Evolutionary conservation across 2,113 vertebrate species (phyloP).

Genomic region (Hypanus sabinus): DNA sequence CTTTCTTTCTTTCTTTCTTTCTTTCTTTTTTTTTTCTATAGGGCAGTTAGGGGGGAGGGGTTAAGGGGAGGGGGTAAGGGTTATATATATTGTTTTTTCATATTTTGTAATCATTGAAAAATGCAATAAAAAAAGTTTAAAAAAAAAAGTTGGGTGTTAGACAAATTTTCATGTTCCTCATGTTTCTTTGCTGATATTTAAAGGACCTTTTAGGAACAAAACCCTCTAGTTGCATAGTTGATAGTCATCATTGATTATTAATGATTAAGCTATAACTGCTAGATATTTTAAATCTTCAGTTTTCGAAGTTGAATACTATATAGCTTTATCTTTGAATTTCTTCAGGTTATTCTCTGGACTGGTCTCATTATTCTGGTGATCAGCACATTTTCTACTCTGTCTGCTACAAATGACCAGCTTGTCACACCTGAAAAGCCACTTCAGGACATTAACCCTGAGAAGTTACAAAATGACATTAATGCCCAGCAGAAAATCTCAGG

Average conservation of each 20-base stretch:
- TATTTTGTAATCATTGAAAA: too few relatives aligned
- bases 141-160: not conserved
- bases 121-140: too few relatives aligned
- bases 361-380: constrained; percentile 86
- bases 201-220: not conserved
- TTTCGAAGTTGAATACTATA: not conserved
- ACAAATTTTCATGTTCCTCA: not conserved
- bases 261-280: too few relatives aligned
- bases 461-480: constrained; percentile 41
- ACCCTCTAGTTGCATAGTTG: not conserved
- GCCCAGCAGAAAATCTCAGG: constrained; percentile 55
- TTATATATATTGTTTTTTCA: too few relatives aligned
- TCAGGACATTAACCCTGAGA: constrained; percentile 40
- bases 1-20: too few relatives aligned
- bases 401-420: constrained; percentile 54
- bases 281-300: not conserved
- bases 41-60: too few relatives aligned
- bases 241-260: not conserved
- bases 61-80: too few relatives aligned
- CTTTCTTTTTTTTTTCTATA: too few relatives aligned
- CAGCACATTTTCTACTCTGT: constrained; percentile 85
- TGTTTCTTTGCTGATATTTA: not conserved
- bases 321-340: constrained; percentile 6
- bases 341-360: constrained; percentile 82
- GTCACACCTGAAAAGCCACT: constrained; percentile 45